Percentiles rank a stretch among this genome's conserved stretches.
Evolutionary conservation across 2,113 vertebrate genomes (phyloP).

Genomic region (Haemorhous mexicanus): DNA sequence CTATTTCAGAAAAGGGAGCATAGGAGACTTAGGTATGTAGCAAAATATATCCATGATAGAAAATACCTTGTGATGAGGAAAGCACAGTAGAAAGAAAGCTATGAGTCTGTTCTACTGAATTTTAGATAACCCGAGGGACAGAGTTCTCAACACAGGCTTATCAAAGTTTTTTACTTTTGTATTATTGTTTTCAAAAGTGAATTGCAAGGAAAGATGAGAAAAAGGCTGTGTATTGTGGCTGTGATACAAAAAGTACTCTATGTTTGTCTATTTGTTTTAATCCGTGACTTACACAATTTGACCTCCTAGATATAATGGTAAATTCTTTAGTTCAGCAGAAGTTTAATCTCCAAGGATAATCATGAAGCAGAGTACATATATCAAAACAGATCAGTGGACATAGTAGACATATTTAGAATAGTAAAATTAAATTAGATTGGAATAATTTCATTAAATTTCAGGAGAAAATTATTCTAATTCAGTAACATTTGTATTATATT

Average conservation of each 20-base stretch:
- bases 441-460: neutral
- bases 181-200: neutral
- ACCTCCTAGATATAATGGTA: neutral
- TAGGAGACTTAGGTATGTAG: neutral
- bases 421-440: neutral
- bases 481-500: neutral
- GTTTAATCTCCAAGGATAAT: neutral
- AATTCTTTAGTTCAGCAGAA: neutral
- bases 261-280: neutral
- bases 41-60: neutral
- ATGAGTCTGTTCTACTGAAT: neutral
- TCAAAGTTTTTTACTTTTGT: neutral
- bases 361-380: neutral
- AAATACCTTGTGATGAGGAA: neutral
- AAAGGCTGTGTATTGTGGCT: neutral
- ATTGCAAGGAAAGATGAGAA: neutral
- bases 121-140: neutral
- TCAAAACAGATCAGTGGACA: neutral
- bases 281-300: neutral
- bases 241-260: neutral
- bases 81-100: neutral
- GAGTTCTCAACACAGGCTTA: neutral
- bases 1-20: neutral
- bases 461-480: neutral
- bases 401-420: neutral